Evolutionary conservation across 2,797 vertebrate species (phyloP).

Genomic region (Parauchenoglanis ngamensis): DNA sequence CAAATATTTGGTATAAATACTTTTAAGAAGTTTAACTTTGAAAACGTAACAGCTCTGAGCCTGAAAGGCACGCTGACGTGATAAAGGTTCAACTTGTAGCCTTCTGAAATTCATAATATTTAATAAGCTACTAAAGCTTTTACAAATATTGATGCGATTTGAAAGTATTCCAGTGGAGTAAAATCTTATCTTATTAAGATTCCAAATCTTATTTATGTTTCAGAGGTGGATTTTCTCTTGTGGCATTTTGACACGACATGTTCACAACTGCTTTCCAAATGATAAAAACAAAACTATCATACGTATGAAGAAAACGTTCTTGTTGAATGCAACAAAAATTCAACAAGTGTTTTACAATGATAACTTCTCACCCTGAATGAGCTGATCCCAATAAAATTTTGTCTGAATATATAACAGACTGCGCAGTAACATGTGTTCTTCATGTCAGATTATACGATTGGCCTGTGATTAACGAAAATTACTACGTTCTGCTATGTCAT

Average conservation of each 20-base stretch:
- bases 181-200: slow-evolving; percentile 7
- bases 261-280: background rate
- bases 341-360: background rate
- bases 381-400: background rate
- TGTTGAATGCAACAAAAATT: background rate
- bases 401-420: background rate
- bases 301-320: background rate
- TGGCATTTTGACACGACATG: background rate
- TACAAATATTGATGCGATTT: slow-evolving; percentile 22
- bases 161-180: background rate
- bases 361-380: background rate
- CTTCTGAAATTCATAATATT: slow-evolving; percentile 2
- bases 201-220: slow-evolving; percentile 11
- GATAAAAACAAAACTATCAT: background rate
- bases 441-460: background rate
- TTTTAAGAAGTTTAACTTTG: slow-evolving; percentile 23
- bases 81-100: slow-evolving; percentile 1
- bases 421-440: background rate
- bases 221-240: background rate
- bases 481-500: background rate
- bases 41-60: background rate
- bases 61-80: background rate
- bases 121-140: slow-evolving; percentile 25
- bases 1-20: slow-evolving; percentile 17
- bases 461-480: background rate